Percentiles rank a stretch among this genome's conserved stretches.
phyloP scores from a whole-genome alignment of 2,888 invertebrate genomes.

The Agriopis aurantiaria region DNA sequence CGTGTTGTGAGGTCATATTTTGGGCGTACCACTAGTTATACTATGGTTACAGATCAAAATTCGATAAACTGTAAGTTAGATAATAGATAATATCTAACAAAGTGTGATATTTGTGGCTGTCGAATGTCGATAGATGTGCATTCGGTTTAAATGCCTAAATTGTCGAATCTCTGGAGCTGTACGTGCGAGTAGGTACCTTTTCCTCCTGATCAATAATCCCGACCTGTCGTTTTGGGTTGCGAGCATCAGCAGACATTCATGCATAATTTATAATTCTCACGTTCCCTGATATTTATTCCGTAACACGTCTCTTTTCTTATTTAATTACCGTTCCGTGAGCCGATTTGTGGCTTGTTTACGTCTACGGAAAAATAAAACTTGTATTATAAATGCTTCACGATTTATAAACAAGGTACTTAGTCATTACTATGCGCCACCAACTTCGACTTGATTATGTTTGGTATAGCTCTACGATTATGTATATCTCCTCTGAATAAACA shows the following conservation, averaged over 20 bases:
- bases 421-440: slow-evolving; percentile 18
- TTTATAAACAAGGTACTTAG: slow-evolving; percentile 36
- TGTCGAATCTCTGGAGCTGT: background rate
- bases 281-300: slow-evolving; percentile 50
- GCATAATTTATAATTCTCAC: slow-evolving; percentile 57
- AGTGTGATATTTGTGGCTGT: no score
- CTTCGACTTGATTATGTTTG: slow-evolving; percentile 9
- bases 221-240: slow-evolving; percentile 25
- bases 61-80: no score
- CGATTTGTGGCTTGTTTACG: slow-evolving; percentile 34
- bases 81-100: no score
- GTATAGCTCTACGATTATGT: slow-evolving; percentile 21
- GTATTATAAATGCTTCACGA: slow-evolving; percentile 15
- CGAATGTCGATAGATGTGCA: no score
- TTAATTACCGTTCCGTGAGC: slow-evolving; percentile 49
- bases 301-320: slow-evolving; percentile 53
- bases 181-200: background rate
- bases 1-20: no score
- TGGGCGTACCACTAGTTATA: no score
- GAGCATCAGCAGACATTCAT: slow-evolving; percentile 43
- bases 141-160: no score
- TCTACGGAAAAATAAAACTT: slow-evolving; percentile 20
- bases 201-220: slow-evolving; percentile 16
- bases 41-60: no score
- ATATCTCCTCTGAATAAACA: slow-evolving; percentile 28